Conservation (phyloP, 2,888 invertebrate species). For the Agrochola macilenta region DNA sequence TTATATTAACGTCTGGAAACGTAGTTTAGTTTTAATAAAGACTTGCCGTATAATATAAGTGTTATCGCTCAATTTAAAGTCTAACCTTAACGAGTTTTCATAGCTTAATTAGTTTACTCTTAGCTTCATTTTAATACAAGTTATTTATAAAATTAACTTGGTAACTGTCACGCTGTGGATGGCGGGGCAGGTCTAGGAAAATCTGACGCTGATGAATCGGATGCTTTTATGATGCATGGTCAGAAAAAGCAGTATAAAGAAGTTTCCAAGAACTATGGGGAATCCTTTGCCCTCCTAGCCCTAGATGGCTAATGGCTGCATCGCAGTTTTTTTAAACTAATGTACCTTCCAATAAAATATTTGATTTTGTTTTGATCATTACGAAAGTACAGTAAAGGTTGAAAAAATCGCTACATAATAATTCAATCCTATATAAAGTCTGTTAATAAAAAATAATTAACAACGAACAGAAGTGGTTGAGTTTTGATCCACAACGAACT, state of each 20-base stretch:
- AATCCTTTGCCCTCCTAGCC: background rate
- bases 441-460: background rate
- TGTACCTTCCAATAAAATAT: too few species aligned
- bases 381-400: too few species aligned
- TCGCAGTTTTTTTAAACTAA: background rate
- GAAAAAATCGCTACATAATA: too few species aligned
- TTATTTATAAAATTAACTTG: background rate
- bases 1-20: slow-evolving; percentile 54
- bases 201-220: background rate
- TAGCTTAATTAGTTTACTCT: slow-evolving; percentile 14
- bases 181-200: background rate
- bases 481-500: slow-evolving; percentile 24
- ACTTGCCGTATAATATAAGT: slow-evolving; percentile 33
- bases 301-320: background rate
- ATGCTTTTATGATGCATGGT: background rate
- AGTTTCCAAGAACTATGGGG: background rate
- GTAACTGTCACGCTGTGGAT: background rate
- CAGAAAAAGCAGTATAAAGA: background rate
- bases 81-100: slow-evolving; percentile 30
- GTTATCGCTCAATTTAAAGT: slow-evolving; percentile 37
- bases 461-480: background rate
- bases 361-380: too few species aligned
- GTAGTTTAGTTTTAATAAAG: slow-evolving; percentile 36
- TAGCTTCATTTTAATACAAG: background rate
- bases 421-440: background rate